phyloP scores from a whole-genome alignment of 2,113 vertebrate species.

The Bucco capensis region DNA sequence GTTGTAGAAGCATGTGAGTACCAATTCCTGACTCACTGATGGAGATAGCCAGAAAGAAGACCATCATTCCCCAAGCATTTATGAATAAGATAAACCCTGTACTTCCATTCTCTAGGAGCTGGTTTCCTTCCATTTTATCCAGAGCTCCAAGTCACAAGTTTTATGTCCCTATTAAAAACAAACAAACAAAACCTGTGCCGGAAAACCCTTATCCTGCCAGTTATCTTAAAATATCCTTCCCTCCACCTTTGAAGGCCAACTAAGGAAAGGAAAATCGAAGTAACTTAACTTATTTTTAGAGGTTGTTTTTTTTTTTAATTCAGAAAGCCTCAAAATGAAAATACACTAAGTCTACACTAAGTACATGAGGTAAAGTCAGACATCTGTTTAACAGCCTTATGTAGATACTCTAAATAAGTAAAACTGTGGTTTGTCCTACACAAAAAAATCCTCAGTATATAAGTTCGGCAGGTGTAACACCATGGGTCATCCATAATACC shows the following conservation, averaged over 20 bases:
- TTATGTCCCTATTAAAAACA: neutral
- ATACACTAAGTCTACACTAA: accelerated
- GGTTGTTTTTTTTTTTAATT: neutral
- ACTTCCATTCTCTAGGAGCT: neutral
- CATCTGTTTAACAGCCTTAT: accelerated
- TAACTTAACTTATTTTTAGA: neutral
- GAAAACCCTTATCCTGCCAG: neutral
- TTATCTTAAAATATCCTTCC: neutral
- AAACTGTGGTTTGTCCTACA: neutral
- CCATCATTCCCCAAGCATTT: neutral
- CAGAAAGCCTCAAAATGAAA: neutral
- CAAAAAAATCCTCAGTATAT: neutral
- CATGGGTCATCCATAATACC: too few species aligned
- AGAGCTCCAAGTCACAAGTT: neutral
- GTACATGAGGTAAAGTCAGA: neutral
- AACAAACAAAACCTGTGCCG: neutral
- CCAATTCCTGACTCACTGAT: neutral
- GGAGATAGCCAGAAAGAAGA: neutral
- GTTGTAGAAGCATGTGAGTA: neutral
- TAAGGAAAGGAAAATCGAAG: neutral
- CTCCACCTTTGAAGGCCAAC: neutral
- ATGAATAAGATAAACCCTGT: neutral
- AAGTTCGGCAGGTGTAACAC: neutral
- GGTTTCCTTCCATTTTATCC: neutral
- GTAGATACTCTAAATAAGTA: neutral